Percentiles rank a stretch among this genome's conserved stretches.
Evolutionary conservation across 2,113 vertebrate species (phyloP).

Genomic region (Notothenia rossii): DNA sequence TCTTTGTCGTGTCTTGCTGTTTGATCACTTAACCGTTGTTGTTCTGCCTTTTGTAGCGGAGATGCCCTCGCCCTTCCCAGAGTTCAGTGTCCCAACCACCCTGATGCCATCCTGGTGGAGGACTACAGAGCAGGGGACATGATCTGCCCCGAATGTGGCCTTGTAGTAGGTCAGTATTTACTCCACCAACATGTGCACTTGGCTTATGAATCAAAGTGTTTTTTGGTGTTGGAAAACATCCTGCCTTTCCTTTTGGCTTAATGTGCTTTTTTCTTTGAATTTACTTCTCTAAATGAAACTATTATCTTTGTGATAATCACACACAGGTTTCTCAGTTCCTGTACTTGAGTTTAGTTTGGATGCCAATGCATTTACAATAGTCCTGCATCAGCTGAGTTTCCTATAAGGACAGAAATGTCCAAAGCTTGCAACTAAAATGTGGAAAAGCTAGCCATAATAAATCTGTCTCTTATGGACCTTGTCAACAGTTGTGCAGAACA

Average conservation of each 20-base stretch:
- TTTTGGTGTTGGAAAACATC: not conserved
- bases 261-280: not conserved
- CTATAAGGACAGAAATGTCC: not conserved
- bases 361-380: not conserved
- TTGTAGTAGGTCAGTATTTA: slow-evolving; percentile 92
- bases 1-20: not conserved
- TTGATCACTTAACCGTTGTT: not conserved
- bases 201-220: not conserved
- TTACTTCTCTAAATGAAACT: not conserved
- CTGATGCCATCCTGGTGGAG: slow-evolving; percentile 95
- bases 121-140: slow-evolving; percentile 99
- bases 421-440: not conserved
- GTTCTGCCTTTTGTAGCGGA: slow-evolving; percentile 81
- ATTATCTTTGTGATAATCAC: not conserved
- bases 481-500: too few species aligned
- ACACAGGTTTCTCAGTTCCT: not conserved
- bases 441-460: not conserved
- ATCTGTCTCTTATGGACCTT: too few species aligned
- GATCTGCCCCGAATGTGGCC: slow-evolving; percentile 98
- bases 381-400: not conserved
- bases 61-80: slow-evolving; percentile 90
- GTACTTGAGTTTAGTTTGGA: too few species aligned
- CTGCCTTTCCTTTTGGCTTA: slow-evolving; percentile 20
- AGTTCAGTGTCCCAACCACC: slow-evolving; percentile 97
- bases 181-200: not conserved